These are phyloP conservation scores for Ectemnius lituratus DNA, from an alignment of 2,888 invertebrate genomes.

Conservation along the genomic window DNA sequence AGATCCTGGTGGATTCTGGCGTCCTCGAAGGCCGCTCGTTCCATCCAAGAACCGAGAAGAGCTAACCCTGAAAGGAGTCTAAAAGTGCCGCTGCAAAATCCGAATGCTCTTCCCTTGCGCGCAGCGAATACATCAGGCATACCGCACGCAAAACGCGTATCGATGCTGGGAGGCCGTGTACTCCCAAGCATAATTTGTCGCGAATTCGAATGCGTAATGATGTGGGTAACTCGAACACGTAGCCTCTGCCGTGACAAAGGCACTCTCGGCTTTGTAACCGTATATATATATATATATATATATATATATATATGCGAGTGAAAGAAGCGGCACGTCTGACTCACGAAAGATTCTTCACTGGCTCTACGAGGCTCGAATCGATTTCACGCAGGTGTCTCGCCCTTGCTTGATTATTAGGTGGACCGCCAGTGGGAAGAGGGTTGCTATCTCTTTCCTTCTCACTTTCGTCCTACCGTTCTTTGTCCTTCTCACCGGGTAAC, in stretches of 20 bases:
- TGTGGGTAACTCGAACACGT: slow-evolving; percentile 39
- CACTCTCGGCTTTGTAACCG: not conserved
- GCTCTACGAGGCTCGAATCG: slow-evolving; percentile 32
- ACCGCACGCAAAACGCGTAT: not conserved
- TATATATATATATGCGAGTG: too few species aligned
- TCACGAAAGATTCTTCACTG: slow-evolving; percentile 35
- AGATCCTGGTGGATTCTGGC: slow-evolving; percentile 49
- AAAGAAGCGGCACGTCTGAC: not conserved
- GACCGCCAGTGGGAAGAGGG: slow-evolving; percentile 52
- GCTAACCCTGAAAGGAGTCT: slow-evolving; percentile 47
- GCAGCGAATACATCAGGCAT: slow-evolving; percentile 1
- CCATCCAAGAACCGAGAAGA: slow-evolving; percentile 10
- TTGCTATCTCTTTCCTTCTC: slow-evolving; percentile 20
- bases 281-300: too few species aligned
- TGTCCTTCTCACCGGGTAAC: slow-evolving; percentile 26
- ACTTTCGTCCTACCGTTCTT: too few species aligned
- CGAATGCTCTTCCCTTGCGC: slow-evolving; percentile 12
- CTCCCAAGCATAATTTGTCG: slow-evolving; percentile 49
- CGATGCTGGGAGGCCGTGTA: slow-evolving; percentile 9
- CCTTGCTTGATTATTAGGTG: slow-evolving; percentile 71
- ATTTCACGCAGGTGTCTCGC: slow-evolving; percentile 59
- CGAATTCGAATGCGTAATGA: slow-evolving; percentile 57
- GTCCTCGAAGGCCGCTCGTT: slow-evolving; percentile 10
- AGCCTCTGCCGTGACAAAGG: slow-evolving; percentile 19
- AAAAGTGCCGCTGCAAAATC: slow-evolving; percentile 16